Evolutionary conservation across 2,113 vertebrate species (phyloP), one percentile per base, ranked within the genome.

Genomic region (Eurystomus gularis): DNA sequence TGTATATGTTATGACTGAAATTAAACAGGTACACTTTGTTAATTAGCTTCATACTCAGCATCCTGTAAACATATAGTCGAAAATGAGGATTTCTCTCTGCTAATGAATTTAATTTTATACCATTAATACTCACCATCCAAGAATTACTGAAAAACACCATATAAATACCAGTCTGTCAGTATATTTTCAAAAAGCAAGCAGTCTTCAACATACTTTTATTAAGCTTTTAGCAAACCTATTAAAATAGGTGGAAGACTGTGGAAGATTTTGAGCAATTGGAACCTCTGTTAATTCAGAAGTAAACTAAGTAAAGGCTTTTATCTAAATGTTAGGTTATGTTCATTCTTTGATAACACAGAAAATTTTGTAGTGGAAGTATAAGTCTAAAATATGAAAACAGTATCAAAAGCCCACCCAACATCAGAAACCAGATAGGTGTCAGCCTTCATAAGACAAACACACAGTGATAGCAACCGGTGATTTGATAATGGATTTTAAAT

Each of bases 51-150:
- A 40, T 37, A 60, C 16, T 46, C 17, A 13, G 46, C 39, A 82
- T 40, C 26, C 37, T 78, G 25, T 72, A 46, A 83, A 40, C 20
- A 49, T 17, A 29, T 2, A 81, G n/a, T 1, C 25, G n/a, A 24
- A 61, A 68, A 68, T 33, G 39, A 46, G 60, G 39, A 37, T 35
- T 73, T 80, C 24, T 21, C 61, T 78, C 40, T 72, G 72, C 29
- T 79, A 61, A 39, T 33, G 17, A 28, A 31, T 57, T 90, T 86
- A 52, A 48, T 62, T 37, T 39, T 44, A 65, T 66, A 68, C 23
- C 26, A 39, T 13, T 71, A 2, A 13, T 31, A 66, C 10, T 52
- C 20, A 62, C 39, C 39, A 70, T 31, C 21, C 0, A 0, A 88
- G 33, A 12, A 40, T 10, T 82, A 76, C 4, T 39, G 48, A 64